A percentile compares a stretch with the other conserved stretches of the same genome.
Conservation (phyloP, 2,888 invertebrate genomes). For the Hyposoter dolosus region DNA sequence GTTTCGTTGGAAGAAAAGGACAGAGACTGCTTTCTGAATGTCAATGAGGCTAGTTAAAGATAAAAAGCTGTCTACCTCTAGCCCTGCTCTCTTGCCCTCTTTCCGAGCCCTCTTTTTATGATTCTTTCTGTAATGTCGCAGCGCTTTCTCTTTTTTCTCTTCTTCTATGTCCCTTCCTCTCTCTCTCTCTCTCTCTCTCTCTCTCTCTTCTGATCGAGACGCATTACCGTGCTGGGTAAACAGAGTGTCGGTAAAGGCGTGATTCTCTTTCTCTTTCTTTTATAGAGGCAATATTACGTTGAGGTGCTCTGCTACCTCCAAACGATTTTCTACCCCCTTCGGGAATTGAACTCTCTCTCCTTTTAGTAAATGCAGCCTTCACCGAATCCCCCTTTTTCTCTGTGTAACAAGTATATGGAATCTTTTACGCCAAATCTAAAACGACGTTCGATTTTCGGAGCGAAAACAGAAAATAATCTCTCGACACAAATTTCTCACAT, state of each 20-base stretch:
- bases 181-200: constrained; percentile 40
- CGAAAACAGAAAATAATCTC: background rate
- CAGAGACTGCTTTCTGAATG: constrained; percentile 66
- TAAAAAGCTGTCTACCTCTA: constrained; percentile 47
- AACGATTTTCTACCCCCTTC: constrained; percentile 8
- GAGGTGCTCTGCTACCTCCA: background rate
- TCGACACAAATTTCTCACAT: background rate
- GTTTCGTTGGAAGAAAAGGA: constrained; percentile 37
- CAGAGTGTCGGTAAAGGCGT: constrained; percentile 11
- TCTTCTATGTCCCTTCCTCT: constrained; percentile 12
- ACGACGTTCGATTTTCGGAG: background rate
- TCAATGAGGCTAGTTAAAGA: constrained; percentile 69
- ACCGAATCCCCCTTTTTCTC: background rate
- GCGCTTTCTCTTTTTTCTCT: background rate
- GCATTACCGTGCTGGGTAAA: constrained; percentile 9
- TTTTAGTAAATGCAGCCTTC: constrained; percentile 10
- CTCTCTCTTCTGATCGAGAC: background rate
- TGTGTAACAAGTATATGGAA: constrained; percentile 18
- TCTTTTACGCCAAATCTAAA: background rate
- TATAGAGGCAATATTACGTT: constrained; percentile 2
- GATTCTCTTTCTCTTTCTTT: constrained; percentile 8
- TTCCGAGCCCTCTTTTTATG: background rate
- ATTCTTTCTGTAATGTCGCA: constrained; percentile 15
- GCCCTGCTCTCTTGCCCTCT: background rate
- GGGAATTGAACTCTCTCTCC: background rate